Evolutionary conservation across 2,888 invertebrate genomes (phyloP), one percentile per base, ranked within the genome.

Genomic region (Griposia aprilina): DNA sequence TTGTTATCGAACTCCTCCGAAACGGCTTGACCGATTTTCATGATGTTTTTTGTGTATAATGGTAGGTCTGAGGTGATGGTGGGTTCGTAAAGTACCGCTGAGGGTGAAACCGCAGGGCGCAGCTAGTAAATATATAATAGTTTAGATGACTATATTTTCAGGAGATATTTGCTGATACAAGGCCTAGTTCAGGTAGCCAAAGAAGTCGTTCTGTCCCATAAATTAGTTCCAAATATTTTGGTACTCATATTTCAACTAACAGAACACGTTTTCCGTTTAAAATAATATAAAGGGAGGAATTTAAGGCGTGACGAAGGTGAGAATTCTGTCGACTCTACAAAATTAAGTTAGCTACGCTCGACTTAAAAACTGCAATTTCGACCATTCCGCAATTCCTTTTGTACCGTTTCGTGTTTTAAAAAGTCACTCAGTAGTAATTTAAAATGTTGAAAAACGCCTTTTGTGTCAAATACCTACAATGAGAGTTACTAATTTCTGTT

Each of bases 281-380:
- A 63, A 52, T 50, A 20, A 62, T 68, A 62, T 55, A 63, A 23
- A 15, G 48, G n/a, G 17, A 57, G 30, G 17, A 30, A 65, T 70
- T 66, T 41, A 30, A n/a, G 8, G 17, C 26, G 41, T 11, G 30
- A 68, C 62, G 68, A 59, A 74, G 59, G 76, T 17, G n/a, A 63
- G 52, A 59, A 82, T 63, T 69, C 52, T 30, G 68, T 36, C 52
- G 26, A 82, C n/a, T 52, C 23, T 26, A 62, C 41, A n/a, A n/a
- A 69, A 76, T 80, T 68, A 26, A 67, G 41, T 63, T 50, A 13
- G 36, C 45, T 41, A 36, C 41, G 52, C 63, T 82, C 36, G 45
- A 82, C 62, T 65, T 13, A 15, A 76, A 65, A 80, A 76, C 45
- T 82, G 68, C 76, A 76, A 69, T 82, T 80, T 65, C 68, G 11